Percentiles rank a stretch among this genome's conserved stretches.
Evolutionary conservation across 2,797 vertebrate species (phyloP).

Genomic region (Spinus pinus): DNA sequence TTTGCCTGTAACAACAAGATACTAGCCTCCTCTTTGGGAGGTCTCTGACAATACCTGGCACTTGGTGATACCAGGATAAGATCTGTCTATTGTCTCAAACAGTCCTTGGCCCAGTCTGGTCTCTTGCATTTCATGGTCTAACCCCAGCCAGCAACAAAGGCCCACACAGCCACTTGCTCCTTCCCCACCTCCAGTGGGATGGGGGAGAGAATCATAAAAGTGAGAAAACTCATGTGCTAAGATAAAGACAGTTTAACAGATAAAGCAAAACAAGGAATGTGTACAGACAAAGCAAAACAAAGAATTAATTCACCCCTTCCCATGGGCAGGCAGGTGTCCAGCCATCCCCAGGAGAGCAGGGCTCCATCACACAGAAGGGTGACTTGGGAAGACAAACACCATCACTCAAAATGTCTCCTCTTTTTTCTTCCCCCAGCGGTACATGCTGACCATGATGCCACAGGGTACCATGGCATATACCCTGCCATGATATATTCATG

Average conservation of each 20-base stretch:
- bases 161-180: background rate
- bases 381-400: background rate
- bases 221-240: background rate
- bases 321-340: background rate
- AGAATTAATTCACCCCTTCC: background rate
- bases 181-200: background rate
- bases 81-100: background rate
- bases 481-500: background rate
- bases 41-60: background rate
- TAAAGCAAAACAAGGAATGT: background rate
- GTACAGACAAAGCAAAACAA: background rate
- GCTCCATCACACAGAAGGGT: background rate
- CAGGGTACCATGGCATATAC: background rate
- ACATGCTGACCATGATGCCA: background rate
- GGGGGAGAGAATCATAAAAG: background rate
- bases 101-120: background rate
- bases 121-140: background rate
- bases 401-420: fast-evolving
- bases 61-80: background rate
- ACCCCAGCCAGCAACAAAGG: background rate
- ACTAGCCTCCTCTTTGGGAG: background rate
- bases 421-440: background rate
- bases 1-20: background rate
- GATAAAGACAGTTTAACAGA: background rate
- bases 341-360: background rate